Conservation (phyloP, 2,113 vertebrate genomes). For the Gobio gobio region DNA sequence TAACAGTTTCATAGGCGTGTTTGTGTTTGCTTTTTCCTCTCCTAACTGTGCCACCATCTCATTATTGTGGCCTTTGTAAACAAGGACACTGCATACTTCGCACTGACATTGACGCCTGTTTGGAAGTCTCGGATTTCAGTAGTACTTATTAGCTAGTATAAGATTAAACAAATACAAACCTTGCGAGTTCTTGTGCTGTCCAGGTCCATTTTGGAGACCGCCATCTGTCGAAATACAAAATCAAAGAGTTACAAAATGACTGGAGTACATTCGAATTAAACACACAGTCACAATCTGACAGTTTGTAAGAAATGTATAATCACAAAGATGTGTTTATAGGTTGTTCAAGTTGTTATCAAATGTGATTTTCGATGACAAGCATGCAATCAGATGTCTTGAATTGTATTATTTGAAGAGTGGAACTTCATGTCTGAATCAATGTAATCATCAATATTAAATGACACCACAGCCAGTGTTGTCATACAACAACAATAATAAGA, state of each 20-base stretch:
- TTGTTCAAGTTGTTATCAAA: background rate
- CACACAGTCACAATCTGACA: background rate
- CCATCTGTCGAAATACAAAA: conserved; percentile 69
- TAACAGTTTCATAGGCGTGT: conserved; percentile 47
- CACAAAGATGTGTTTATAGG: background rate
- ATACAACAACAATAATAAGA: background rate
- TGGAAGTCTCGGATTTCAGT: background rate
- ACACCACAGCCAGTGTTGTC: background rate
- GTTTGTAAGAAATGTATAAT: background rate
- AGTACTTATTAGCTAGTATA: conserved; percentile 2
- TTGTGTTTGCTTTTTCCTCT: conserved; percentile 31
- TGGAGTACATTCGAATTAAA: background rate
- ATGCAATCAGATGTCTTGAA: background rate
- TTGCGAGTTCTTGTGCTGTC: conserved; percentile 77
- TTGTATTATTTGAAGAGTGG: background rate
- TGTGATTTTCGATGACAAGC: background rate
- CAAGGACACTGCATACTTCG: background rate
- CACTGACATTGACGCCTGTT: background rate
- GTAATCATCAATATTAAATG: background rate
- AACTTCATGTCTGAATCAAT: background rate
- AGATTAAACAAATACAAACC: conserved; percentile 60
- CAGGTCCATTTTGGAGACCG: conserved; percentile 77
- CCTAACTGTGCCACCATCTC: conserved; percentile 24
- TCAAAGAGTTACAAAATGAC: background rate
- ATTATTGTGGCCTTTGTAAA: background rate